Evolutionary conservation across 2,888 invertebrate genomes (phyloP).

Genomic region (Tiliacea citrago): DNA sequence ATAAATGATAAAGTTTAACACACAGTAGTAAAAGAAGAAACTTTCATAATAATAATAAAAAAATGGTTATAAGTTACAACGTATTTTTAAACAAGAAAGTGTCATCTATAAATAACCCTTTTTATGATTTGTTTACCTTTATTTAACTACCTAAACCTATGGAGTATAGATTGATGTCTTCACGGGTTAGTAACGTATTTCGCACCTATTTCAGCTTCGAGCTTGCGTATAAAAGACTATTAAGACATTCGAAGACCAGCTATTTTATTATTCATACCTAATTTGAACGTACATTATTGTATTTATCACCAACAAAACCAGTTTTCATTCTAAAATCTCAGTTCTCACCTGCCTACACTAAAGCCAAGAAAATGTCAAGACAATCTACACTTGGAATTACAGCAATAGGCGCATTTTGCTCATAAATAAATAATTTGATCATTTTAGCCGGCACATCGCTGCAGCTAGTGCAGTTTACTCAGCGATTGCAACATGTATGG

Average conservation of each 20-base stretch:
- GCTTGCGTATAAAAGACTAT: conserved; percentile 10
- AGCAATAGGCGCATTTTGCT: conserved; percentile 57
- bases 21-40: no score
- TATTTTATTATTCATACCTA: conserved; percentile 1
- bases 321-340: conserved; percentile 28
- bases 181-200: conserved; percentile 2
- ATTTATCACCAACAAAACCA: conserved; percentile 7
- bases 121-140: no score
- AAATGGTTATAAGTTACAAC: no score
- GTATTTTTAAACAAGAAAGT: no score
- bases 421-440: conserved; percentile 71
- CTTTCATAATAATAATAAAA: no score
- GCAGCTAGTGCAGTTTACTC: conserved; percentile 68
- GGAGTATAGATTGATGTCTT: conserved; percentile 33
- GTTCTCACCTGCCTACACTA: conserved; percentile 14
- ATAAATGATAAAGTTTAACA: no score
- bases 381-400: conserved; percentile 53
- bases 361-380: conserved; percentile 46
- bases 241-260: conserved; percentile 15
- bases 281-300: conserved; percentile 3
- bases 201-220: not conserved
- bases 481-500: conserved; percentile 70
- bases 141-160: no score
- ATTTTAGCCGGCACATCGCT: conserved; percentile 57
- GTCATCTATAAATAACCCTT: no score